Evolutionary conservation across 2,113 vertebrate genomes (phyloP), one percentile per base, ranked within the genome.

Genomic region (Caloenas nicobarica): DNA sequence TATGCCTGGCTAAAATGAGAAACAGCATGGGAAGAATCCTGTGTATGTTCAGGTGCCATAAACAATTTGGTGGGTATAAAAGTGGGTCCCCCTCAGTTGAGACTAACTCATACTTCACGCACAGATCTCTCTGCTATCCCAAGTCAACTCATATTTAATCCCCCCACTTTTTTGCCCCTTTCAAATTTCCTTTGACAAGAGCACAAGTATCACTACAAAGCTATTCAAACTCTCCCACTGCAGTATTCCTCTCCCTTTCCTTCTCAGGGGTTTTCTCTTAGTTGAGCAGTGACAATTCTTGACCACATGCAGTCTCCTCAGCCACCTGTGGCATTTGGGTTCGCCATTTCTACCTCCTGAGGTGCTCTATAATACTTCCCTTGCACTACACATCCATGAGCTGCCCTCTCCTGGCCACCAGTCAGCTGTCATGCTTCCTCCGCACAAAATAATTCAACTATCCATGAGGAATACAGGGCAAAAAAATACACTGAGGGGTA

Each of bases 401-500:
- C 69, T 81, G 50, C 65, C 50, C 31, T 77, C 40, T 65, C n/a
- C 38, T 40, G 40, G 69, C 77, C 29, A 34, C 22, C 33, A 77
- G 33, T 38, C 44, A 53, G 8, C 29, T 51, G 5, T 71, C 31
- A 57, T 66, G 15, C 40, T 79, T 74, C 26, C 21, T 19, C 1
- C 22, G 5, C 18, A 26, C 5, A 3, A 50, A 83, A 40, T 58
- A 64, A 42, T 48, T 60, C 42, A 22, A 10, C 8, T 34, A 58
- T 5, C 7, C 4, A 0, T 61, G 24, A 74, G 10, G 29, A 54
- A 36, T 17, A 33, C 3, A 14, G 33, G 10, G 29, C 7, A 2
- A 1, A 29, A 44, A 46, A 69, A 29, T 54, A 69, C 0, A 0
- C 44, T 22, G 25, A 51, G 11, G 15, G 10, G 14, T 36, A 61